These are phyloP conservation scores for Echinarachnius parma DNA, from an alignment of 53 echinoderm and acorn worm genomes.

Conservation along the genomic window DNA sequence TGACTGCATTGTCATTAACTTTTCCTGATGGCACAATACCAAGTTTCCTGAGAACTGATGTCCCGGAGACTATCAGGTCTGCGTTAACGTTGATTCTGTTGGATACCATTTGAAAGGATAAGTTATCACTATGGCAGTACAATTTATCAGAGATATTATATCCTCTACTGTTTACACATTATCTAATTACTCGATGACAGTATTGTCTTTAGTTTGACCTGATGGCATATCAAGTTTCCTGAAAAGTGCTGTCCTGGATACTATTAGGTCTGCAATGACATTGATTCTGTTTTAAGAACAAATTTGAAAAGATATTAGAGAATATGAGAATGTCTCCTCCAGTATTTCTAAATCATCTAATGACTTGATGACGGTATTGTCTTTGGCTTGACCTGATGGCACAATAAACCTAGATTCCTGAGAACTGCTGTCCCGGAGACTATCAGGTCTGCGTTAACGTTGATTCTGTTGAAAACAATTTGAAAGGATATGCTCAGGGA, in stretches of 20 bases:
- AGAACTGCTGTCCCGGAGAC: conserved; percentile 82
- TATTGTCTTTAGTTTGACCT: too few relatives aligned
- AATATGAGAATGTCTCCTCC: conserved; percentile 71
- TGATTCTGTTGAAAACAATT: conserved; percentile 75
- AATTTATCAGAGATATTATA: too few relatives aligned
- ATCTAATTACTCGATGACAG: too few relatives aligned
- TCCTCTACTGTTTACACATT: too few relatives aligned
- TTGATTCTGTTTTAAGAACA: too few relatives aligned
- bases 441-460: conserved; percentile 91
- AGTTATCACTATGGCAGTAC: too few relatives aligned
- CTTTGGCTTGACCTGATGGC: conserved; percentile 48
- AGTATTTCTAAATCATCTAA: conserved; percentile 63
- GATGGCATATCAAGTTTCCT: too few relatives aligned
- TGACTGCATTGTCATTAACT: conserved; percentile 50
- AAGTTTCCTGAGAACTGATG: conserved; percentile 61
- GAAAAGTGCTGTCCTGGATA: too few relatives aligned
- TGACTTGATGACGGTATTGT: conserved; percentile 60
- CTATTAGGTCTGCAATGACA: too few relatives aligned
- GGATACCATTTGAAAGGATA: neutral
- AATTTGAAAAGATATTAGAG: too few relatives aligned
- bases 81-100: conserved; percentile 84
- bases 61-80: conserved; percentile 90
- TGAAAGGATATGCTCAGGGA: too few relatives aligned
- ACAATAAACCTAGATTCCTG: conserved; percentile 41
- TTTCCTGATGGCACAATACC: conserved; percentile 44